These are phyloP conservation scores for Stramonita haemastoma DNA, from an alignment of 2,888 invertebrate species.

Conservation along the genomic window DNA sequence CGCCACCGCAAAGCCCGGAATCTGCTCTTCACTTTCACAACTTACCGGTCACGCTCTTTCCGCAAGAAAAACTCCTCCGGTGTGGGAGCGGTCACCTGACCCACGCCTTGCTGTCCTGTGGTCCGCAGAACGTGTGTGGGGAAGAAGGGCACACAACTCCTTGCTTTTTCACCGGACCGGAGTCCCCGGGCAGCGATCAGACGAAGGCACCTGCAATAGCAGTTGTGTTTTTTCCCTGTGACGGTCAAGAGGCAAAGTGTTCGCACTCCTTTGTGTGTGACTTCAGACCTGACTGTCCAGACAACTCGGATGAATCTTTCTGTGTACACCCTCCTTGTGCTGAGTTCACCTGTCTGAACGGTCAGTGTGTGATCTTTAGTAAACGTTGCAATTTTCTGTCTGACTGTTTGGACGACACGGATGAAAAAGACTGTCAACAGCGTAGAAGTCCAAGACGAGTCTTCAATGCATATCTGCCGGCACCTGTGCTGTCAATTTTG, in stretches of 20 bases:
- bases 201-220: not conserved
- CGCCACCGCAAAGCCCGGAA: too few relatives aligned
- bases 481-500: not conserved
- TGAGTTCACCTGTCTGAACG: not conserved
- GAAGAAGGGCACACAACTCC: too few relatives aligned
- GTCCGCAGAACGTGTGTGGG: not conserved
- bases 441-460: too few relatives aligned
- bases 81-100: not conserved
- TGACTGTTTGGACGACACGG: not conserved
- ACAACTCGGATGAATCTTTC: not conserved
- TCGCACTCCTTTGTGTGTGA: slow-evolving; percentile 14
- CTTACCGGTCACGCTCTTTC: not conserved
- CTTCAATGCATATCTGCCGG: not conserved
- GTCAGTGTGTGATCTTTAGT: not conserved
- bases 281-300: slow-evolving; percentile 4
- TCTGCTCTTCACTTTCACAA: too few relatives aligned
- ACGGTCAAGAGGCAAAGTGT: not conserved
- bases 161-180: too few relatives aligned
- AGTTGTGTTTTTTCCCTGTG: not conserved
- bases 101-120: not conserved
- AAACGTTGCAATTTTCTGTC: not conserved
- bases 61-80: not conserved
- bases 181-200: not conserved
- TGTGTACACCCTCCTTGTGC: not conserved
- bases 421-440: not conserved